phyloP scores from a whole-genome alignment of 1,140 invertebrate genomes.

The Odontomachus brunneus region DNA sequence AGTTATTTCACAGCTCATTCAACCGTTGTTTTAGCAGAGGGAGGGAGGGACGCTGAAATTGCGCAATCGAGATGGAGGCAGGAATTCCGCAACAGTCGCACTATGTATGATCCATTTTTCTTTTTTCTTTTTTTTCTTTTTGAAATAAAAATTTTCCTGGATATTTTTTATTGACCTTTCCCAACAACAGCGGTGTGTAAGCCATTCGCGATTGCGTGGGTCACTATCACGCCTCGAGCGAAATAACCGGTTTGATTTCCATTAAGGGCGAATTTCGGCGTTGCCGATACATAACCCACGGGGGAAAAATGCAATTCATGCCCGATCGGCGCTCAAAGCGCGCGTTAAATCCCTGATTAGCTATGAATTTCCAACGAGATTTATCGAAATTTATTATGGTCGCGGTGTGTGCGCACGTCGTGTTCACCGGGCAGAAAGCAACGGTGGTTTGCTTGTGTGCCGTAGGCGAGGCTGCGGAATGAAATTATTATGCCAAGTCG shows the following conservation, averaged over 20 bases:
- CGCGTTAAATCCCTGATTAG: constrained; percentile 56
- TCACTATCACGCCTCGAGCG: constrained; percentile 2
- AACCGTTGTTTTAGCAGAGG: background rate
- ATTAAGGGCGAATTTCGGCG: constrained; percentile 11
- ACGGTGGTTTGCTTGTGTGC: background rate
- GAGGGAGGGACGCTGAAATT: background rate
- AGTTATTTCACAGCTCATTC: constrained; percentile 1
- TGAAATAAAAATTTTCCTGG: background rate
- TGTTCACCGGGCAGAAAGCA: constrained; percentile 34
- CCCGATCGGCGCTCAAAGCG: constrained; percentile 43
- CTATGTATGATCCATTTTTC: background rate
- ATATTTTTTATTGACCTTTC: constrained; percentile 25
- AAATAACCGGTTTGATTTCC: constrained; percentile 2
- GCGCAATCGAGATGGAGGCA: background rate
- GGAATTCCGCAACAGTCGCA: background rate
- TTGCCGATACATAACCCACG: constrained; percentile 20
- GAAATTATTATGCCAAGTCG: constrained; percentile 40
- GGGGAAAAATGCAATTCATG: constrained; percentile 43
- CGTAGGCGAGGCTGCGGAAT: constrained; percentile 32
- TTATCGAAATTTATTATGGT: constrained; percentile 55
- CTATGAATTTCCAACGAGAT: constrained; percentile 54
- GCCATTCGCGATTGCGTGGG: background rate
- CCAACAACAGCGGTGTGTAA: background rate
- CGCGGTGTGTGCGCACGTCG: background rate
- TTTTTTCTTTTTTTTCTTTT: too few relatives aligned